These are phyloP conservation scores for Anser cygnoides DNA, from an alignment of 2,113 vertebrate genomes.

Conservation along the genomic window DNA sequence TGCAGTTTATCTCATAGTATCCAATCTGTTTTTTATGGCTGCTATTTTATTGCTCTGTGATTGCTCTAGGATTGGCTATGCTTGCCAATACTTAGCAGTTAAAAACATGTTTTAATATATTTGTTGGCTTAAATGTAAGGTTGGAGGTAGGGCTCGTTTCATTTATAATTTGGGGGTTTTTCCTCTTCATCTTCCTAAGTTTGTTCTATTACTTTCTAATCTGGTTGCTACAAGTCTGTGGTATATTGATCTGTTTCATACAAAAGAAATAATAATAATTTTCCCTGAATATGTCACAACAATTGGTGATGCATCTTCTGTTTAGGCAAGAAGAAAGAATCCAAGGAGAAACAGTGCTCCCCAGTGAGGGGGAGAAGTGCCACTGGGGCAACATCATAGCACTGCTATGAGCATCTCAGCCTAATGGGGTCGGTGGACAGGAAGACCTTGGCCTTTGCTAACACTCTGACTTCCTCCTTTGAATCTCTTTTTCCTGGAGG, in stretches of 20 bases:
- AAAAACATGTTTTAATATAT: slow-evolving; percentile 23
- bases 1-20: neutral
- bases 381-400: neutral
- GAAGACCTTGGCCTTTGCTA: neutral
- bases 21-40: slow-evolving; percentile 14
- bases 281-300: neutral
- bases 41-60: slow-evolving; percentile 6
- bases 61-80: slow-evolving; percentile 16
- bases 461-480: neutral
- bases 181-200: neutral
- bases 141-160: neutral
- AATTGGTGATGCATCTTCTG: neutral
- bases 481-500: neutral
- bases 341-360: neutral
- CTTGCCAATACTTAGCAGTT: slow-evolving; percentile 26
- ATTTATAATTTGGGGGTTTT: neutral
- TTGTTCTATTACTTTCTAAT: slow-evolving; percentile 6
- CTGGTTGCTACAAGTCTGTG: neutral
- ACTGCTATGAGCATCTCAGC: neutral
- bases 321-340: neutral
- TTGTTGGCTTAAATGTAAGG: slow-evolving; percentile 16
- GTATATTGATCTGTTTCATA: neutral
- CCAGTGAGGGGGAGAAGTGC: neutral
- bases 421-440: neutral
- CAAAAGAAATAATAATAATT: neutral